Conservation (phyloP, 2,113 vertebrate genomes). For the Microcebus murinus region DNA sequence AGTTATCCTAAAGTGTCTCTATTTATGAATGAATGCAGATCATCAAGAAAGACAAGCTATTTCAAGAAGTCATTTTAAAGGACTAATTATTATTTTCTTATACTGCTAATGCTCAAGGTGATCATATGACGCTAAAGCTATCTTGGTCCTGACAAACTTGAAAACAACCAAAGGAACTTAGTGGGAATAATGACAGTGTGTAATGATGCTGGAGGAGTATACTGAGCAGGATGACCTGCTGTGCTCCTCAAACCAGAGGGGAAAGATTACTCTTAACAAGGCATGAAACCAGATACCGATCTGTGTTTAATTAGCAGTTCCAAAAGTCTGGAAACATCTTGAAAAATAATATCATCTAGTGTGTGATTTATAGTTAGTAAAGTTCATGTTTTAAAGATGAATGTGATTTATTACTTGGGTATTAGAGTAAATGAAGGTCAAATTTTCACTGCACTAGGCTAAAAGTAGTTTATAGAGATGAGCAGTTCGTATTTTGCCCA, state of each 20-base stretch:
- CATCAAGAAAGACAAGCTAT: conserved; percentile 38
- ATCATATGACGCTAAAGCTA: conserved; percentile 45
- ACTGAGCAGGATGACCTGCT: conserved; percentile 43
- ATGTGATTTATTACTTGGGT: not conserved
- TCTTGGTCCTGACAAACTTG: conserved; percentile 47
- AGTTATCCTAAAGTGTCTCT: conserved; percentile 32
- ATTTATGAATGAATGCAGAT: conserved; percentile 36
- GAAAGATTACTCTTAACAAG: conserved; percentile 39
- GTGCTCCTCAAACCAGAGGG: conserved; percentile 35
- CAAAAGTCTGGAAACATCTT: conserved; percentile 57
- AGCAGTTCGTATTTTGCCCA: not conserved
- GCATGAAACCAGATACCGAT: conserved; percentile 3
- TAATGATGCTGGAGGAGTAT: not conserved
- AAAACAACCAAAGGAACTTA: conserved; percentile 53
- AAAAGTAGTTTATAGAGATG: not conserved
- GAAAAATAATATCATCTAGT: conserved; percentile 55
- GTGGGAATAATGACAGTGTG: conserved; percentile 51
- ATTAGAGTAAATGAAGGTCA: not conserved
- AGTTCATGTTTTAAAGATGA: conserved; percentile 42
- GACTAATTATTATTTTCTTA: conserved; percentile 70
- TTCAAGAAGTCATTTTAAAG: conserved; percentile 52
- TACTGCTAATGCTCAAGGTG: conserved; percentile 30
- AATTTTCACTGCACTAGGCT: not conserved
- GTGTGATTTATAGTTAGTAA: conserved; percentile 38
- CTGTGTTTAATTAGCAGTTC: conserved; percentile 69